These are phyloP conservation scores for Ornithoptera priamus DNA, from an alignment of 2,888 invertebrate genomes.

Conservation along the genomic window DNA sequence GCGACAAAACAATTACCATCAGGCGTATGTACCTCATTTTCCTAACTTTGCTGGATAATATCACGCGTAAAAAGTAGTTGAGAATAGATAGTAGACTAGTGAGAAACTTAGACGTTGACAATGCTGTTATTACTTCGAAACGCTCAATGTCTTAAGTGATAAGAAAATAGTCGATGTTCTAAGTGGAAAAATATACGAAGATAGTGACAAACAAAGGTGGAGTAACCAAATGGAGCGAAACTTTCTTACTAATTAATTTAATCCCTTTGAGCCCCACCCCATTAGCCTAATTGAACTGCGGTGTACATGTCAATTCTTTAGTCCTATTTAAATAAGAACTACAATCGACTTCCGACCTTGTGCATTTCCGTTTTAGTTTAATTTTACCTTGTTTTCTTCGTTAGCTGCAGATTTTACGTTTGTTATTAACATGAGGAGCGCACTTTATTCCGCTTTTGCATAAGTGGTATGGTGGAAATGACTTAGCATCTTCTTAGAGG, in stretches of 20 bases:
- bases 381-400: slow-evolving; percentile 32
- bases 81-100: no score
- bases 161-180: slow-evolving; percentile 11
- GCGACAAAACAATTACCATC: no score
- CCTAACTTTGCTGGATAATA: no score
- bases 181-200: slow-evolving; percentile 41
- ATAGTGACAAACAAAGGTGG: slow-evolving; percentile 70
- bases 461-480: slow-evolving; percentile 51
- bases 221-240: slow-evolving; percentile 68
- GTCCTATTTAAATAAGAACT: slow-evolving; percentile 43
- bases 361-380: neutral
- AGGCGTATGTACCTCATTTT: no score
- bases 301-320: slow-evolving; percentile 79
- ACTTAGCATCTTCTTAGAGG: slow-evolving; percentile 18
- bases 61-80: no score
- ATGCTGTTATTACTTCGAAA: neutral
- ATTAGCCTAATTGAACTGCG: slow-evolving; percentile 79
- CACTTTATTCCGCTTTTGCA: slow-evolving; percentile 69
- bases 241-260: slow-evolving; percentile 80
- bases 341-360: slow-evolving; percentile 41
- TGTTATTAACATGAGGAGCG: slow-evolving; percentile 68
- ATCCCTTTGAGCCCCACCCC: slow-evolving; percentile 77
- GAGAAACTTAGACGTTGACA: no score
- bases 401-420: slow-evolving; percentile 44
- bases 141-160: slow-evolving; percentile 8